Conservation (phyloP, 1,140 invertebrate species). For the Pseudomyrmex gracilis region DNA sequence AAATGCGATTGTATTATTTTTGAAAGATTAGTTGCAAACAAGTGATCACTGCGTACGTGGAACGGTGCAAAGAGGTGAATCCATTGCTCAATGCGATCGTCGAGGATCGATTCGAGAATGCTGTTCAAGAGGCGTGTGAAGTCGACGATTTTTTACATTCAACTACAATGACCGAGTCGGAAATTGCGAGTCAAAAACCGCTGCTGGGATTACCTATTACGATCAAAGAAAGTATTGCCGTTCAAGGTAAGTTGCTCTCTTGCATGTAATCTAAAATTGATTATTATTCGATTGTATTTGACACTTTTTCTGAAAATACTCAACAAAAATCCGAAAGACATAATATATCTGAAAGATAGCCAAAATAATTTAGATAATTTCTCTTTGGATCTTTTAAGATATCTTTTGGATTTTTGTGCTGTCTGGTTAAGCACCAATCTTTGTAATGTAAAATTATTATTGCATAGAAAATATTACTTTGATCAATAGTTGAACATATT, state of each 20-base stretch:
- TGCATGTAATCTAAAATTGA: too few relatives aligned
- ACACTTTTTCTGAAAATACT: too few relatives aligned
- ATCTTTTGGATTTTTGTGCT: too few relatives aligned
- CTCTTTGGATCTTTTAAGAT: too few relatives aligned
- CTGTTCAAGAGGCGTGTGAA: slow-evolving; percentile 87
- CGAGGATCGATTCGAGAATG: slow-evolving; percentile 88
- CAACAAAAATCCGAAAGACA: too few relatives aligned
- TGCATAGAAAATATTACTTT: too few relatives aligned
- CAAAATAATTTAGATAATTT: too few relatives aligned
- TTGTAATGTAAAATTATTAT: too few relatives aligned
- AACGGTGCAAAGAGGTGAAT: slow-evolving; percentile 89
- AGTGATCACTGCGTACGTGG: slow-evolving; percentile 88
- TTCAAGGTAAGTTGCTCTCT: slow-evolving; percentile 84
- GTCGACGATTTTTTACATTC: slow-evolving; percentile 84
- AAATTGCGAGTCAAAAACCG: slow-evolving; percentile 86
- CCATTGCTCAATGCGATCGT: slow-evolving; percentile 90
- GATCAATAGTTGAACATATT: too few relatives aligned
- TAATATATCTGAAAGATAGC: too few relatives aligned
- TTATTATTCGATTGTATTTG: neutral
- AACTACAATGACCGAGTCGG: slow-evolving; percentile 81
- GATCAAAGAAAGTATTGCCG: slow-evolving; percentile 89
- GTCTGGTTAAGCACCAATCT: too few relatives aligned
- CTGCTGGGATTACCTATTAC: slow-evolving; percentile 90
- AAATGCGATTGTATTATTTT: neutral
- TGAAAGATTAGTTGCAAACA: slow-evolving; percentile 86